These are phyloP conservation scores for Clarias pachynema DNA, from an alignment of 2,797 vertebrate genomes.

Conservation along the genomic window DNA sequence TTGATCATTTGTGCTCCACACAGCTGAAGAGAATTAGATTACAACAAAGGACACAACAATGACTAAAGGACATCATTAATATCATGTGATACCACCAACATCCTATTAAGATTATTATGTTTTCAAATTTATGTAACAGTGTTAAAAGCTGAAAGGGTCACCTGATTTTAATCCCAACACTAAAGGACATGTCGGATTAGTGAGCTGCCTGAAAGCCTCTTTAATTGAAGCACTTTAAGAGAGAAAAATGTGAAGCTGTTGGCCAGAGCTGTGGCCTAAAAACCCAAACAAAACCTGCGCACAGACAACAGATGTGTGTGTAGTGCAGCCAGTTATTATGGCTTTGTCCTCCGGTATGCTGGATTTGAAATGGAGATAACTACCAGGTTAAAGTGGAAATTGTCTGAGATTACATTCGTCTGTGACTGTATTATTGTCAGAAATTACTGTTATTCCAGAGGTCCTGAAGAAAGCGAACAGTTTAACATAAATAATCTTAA, in stretches of 20 bases:
- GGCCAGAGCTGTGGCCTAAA: slow-evolving; percentile 63
- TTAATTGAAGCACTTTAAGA: slow-evolving; percentile 59
- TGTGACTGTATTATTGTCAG: slow-evolving; percentile 7
- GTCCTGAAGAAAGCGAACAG: neutral
- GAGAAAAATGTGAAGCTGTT: slow-evolving; percentile 49
- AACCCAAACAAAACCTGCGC: slow-evolving; percentile 64
- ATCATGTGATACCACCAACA: slow-evolving; percentile 62
- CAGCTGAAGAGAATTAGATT: slow-evolving; percentile 58
- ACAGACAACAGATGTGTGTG: slow-evolving; percentile 53
- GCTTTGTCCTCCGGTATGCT: slow-evolving; percentile 59
- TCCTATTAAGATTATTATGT: slow-evolving; percentile 50
- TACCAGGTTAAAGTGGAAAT: slow-evolving; percentile 32
- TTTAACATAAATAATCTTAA: neutral
- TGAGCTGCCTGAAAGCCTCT: slow-evolving; percentile 58
- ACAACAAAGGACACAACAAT: slow-evolving; percentile 51
- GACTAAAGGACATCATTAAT: slow-evolving; percentile 55
- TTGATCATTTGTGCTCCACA: slow-evolving; percentile 52
- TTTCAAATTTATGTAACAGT: slow-evolving; percentile 63
- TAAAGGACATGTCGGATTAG: slow-evolving; percentile 58
- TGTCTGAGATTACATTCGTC: neutral
- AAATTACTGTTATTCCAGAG: slow-evolving; percentile 16
- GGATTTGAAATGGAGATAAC: slow-evolving; percentile 33
- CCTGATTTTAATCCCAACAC: slow-evolving; percentile 71
- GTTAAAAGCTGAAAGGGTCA: slow-evolving; percentile 58
- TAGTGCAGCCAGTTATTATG: slow-evolving; percentile 23